A percentile compares a stretch with the other conserved stretches of the same genome.
phyloP scores from a whole-genome alignment of 2,113 vertebrate species.

The Poeciliopsis retropinna region DNA sequence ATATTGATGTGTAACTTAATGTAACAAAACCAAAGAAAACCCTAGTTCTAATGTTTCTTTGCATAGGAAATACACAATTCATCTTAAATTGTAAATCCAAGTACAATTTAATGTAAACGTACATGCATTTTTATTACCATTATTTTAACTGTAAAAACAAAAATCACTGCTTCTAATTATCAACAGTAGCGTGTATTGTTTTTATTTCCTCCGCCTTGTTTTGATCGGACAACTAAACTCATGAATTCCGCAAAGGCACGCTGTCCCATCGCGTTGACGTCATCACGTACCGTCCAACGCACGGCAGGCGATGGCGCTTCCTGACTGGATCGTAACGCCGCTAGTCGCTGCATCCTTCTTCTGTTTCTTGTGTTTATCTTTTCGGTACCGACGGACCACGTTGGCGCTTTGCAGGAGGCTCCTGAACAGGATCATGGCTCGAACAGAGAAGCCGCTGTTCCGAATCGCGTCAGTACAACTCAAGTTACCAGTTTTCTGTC shows the following conservation, averaged over 20 bases:
- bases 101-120: no score
- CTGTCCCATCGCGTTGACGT: conserved; percentile 49
- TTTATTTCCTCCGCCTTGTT: background rate
- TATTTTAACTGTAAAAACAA: no score
- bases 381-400: conserved; percentile 48
- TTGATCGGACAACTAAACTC: no score
- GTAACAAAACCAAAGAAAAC: no score
- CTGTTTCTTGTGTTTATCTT: conserved; percentile 65
- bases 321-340: conserved; percentile 68
- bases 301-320: conserved; percentile 72
- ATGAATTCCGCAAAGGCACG: background rate
- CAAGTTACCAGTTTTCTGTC: background rate
- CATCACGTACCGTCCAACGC: conserved; percentile 29
- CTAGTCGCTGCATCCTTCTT: conserved; percentile 60
- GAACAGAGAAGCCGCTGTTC: conserved; percentile 83
- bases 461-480: conserved; percentile 81
- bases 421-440: conserved; percentile 75
- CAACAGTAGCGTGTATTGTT: no score
- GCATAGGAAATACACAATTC: no score
- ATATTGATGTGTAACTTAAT: no score
- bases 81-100: no score
- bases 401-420: conserved; percentile 48
- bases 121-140: no score
- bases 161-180: no score
- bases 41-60: no score